Percentiles rank a stretch among this genome's conserved stretches.
phyloP scores from a whole-genome alignment of 2,888 invertebrate species.

The Drosophila merina region DNA sequence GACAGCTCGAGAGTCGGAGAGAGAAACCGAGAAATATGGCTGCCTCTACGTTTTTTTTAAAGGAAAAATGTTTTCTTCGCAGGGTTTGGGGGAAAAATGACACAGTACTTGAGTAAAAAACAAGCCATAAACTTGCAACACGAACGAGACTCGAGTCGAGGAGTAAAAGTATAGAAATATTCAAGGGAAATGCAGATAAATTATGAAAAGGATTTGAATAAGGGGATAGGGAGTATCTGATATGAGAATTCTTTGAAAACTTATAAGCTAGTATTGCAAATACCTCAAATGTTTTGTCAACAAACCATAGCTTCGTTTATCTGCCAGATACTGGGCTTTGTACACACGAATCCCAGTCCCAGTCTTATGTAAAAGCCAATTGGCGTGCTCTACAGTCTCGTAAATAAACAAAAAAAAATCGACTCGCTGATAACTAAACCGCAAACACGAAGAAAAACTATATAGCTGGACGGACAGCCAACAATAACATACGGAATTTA shows the following conservation, averaged over 20 bases:
- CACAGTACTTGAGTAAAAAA: conserved; percentile 33
- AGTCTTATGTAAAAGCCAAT: conserved; percentile 67
- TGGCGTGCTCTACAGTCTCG: conserved; percentile 63
- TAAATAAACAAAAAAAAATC: conserved; percentile 42
- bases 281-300: too few relatives aligned
- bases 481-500: conserved; percentile 46
- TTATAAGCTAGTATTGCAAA: too few relatives aligned
- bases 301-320: background rate
- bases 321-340: background rate
- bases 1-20: background rate
- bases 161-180: conserved; percentile 1
- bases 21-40: conserved; percentile 35
- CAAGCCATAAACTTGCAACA: conserved; percentile 39
- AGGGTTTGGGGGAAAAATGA: conserved; percentile 1
- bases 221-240: background rate
- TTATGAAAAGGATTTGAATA: conserved; percentile 30
- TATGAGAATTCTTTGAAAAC: too few relatives aligned
- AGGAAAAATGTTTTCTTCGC: conserved; percentile 28
- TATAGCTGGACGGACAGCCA: conserved; percentile 37
- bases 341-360: background rate
- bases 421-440: conserved; percentile 52
- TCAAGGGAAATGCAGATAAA: conserved; percentile 22
- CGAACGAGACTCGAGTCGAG: conserved; percentile 15
- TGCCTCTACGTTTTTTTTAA: conserved; percentile 7
- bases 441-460: conserved; percentile 47